These are phyloP conservation scores for Gyrodactylus bullatarudis DNA, from an alignment of 1,140 invertebrate species.

Conservation along the genomic window DNA sequence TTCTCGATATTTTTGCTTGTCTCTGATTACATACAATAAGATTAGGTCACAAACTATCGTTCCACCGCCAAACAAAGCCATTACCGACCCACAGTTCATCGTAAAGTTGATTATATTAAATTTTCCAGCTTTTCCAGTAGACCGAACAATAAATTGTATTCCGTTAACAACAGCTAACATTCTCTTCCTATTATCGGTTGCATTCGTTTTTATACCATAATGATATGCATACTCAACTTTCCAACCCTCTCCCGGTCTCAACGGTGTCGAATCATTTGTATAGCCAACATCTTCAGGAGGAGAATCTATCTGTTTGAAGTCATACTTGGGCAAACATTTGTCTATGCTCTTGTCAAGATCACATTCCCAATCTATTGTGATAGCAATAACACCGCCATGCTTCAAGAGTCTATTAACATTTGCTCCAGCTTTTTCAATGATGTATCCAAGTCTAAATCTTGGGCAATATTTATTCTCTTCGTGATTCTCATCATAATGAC, in stretches of 20 bases:
- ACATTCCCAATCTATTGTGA: slow-evolving; percentile 25
- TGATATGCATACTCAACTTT: slow-evolving; percentile 11
- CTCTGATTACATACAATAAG: slow-evolving; percentile 22
- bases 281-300: not conserved
- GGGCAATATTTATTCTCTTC: slow-evolving; percentile 19
- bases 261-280: not conserved
- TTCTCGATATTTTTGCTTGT: slow-evolving; percentile 9
- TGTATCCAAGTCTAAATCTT: slow-evolving; percentile 22
- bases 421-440: slow-evolving; percentile 16
- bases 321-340: slow-evolving; percentile 23
- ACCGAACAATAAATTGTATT: slow-evolving; percentile 22
- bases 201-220: slow-evolving; percentile 14
- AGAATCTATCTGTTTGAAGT: slow-evolving; percentile 13
- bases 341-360: slow-evolving; percentile 21
- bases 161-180: slow-evolving; percentile 25
- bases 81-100: slow-evolving; percentile 24
- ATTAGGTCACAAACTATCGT: slow-evolving; percentile 23
- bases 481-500: slow-evolving; percentile 17
- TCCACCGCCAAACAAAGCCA: slow-evolving; percentile 22
- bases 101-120: slow-evolving; percentile 23
- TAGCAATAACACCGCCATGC: slow-evolving; percentile 23
- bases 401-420: slow-evolving; percentile 14
- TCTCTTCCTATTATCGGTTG: slow-evolving; percentile 11
- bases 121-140: slow-evolving; percentile 22
- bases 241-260: not conserved